phyloP scores from a whole-genome alignment of 2,113 vertebrate genomes.

The Myiopsitta monachus region DNA sequence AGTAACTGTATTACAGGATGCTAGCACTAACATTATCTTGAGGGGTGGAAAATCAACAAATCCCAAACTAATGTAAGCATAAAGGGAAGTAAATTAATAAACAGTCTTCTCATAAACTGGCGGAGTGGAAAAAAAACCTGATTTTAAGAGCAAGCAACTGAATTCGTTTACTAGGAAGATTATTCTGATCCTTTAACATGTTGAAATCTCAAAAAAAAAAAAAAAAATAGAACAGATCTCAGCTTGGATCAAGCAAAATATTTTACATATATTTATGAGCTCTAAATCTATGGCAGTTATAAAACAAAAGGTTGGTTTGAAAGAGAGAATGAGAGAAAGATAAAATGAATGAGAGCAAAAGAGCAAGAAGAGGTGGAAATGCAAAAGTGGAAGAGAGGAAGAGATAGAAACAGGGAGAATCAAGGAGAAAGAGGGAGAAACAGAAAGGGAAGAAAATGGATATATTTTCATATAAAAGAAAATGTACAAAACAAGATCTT shows the following conservation, averaged over 20 bases:
- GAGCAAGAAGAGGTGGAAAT: neutral
- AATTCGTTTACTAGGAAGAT: neutral
- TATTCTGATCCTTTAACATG: neutral
- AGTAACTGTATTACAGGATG: neutral
- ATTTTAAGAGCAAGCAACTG: neutral
- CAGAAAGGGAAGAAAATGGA: neutral
- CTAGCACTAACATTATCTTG: neutral
- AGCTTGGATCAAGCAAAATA: neutral
- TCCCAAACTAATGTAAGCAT: neutral
- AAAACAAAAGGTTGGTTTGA: neutral
- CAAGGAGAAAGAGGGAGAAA: neutral
- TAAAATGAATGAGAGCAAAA: neutral
- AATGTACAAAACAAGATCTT: neutral
- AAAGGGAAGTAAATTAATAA: neutral
- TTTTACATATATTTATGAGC: neutral
- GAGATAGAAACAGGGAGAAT: neutral
- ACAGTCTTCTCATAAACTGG: neutral
- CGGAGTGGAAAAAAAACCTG: too few species aligned
- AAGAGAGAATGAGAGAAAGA: neutral
- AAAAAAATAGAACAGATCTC: neutral
- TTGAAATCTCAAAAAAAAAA: neutral
- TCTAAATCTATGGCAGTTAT: neutral
- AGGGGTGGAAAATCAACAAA: neutral
- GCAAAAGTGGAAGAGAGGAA: neutral
- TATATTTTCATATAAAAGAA: neutral